Evolutionary conservation across 2,113 vertebrate genomes (phyloP).

Genomic region (Phodopus roborovskii): DNA sequence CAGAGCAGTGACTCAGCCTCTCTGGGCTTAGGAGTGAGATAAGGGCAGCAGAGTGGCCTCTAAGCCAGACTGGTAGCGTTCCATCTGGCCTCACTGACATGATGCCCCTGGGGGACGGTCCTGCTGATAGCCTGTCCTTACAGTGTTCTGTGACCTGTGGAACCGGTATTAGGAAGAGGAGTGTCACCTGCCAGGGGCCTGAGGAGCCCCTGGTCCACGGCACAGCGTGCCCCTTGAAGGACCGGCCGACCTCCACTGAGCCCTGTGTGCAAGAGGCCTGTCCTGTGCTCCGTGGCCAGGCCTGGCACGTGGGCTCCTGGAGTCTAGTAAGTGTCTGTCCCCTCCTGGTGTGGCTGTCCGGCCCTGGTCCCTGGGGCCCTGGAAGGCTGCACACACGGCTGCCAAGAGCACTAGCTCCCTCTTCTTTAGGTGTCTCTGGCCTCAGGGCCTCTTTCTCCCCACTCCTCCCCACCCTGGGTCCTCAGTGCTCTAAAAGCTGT

Average conservation of each 20-base stretch:
- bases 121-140: constrained; percentile 48
- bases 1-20: background rate
- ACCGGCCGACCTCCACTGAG: constrained; percentile 85
- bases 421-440: background rate
- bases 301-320: constrained; percentile 94
- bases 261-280: constrained; percentile 88
- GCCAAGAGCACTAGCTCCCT: too few species aligned
- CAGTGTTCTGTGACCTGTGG: constrained; percentile 96
- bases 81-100: background rate
- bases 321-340: constrained; percentile 89
- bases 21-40: background rate
- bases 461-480: constrained; percentile 24
- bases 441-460: constrained; percentile 20
- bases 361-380: background rate
- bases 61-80: background rate
- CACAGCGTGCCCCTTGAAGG: constrained; percentile 85
- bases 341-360: fast-evolving
- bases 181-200: constrained; percentile 87
- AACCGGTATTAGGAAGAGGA: constrained; percentile 91
- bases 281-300: constrained; percentile 75
- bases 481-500: constrained; percentile 96
- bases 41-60: background rate
- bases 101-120: background rate
- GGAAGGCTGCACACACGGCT: fast-evolving
- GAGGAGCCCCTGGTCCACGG: constrained; percentile 87